Evolutionary conservation across 1,140 invertebrate species (phyloP).

Genomic region (Brachionus asplanchnoidis): DNA sequence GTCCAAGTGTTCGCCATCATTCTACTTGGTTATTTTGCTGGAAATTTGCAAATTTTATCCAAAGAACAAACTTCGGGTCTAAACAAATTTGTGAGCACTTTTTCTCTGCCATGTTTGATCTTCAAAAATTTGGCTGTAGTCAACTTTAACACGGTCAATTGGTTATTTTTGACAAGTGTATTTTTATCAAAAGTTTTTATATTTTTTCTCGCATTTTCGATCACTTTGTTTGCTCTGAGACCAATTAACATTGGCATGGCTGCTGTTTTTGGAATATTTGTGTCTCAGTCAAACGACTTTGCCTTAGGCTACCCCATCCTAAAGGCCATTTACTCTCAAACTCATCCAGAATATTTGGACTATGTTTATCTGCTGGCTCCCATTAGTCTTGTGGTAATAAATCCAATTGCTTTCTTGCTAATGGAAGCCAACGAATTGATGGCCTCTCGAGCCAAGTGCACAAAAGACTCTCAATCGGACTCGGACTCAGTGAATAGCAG

Average conservation of each 20-base stretch:
- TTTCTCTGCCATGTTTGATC: conserved; percentile 82
- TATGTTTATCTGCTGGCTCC: conserved; percentile 90
- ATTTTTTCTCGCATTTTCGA: conserved; percentile 73
- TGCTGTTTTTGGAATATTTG: conserved; percentile 87
- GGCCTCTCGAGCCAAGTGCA: conserved; percentile 50
- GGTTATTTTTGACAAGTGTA: conserved; percentile 79
- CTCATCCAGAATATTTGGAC: conserved; percentile 79
- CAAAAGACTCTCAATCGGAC: neutral
- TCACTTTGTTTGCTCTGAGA: conserved; percentile 72
- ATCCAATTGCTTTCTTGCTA: conserved; percentile 82
- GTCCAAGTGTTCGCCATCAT: conserved; percentile 86
- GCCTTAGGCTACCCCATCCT: conserved; percentile 89
- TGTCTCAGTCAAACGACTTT: conserved; percentile 95
- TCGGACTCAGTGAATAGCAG: neutral
- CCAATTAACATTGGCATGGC: conserved; percentile 75
- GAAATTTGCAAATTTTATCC: conserved; percentile 74
- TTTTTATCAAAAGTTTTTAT: conserved; percentile 77
- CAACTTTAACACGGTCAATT: conserved; percentile 73
- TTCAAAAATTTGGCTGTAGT: conserved; percentile 81
- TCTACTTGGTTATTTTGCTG: conserved; percentile 81
- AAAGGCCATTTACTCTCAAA: conserved; percentile 60
- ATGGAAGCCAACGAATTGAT: conserved; percentile 74
- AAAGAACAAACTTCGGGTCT: conserved; percentile 81
- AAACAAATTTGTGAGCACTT: conserved; percentile 84
- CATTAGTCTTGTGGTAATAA: conserved; percentile 82